These are phyloP conservation scores for Aptenodytes patagonicus DNA, from an alignment of 2,113 vertebrate species.

Conservation along the genomic window DNA sequence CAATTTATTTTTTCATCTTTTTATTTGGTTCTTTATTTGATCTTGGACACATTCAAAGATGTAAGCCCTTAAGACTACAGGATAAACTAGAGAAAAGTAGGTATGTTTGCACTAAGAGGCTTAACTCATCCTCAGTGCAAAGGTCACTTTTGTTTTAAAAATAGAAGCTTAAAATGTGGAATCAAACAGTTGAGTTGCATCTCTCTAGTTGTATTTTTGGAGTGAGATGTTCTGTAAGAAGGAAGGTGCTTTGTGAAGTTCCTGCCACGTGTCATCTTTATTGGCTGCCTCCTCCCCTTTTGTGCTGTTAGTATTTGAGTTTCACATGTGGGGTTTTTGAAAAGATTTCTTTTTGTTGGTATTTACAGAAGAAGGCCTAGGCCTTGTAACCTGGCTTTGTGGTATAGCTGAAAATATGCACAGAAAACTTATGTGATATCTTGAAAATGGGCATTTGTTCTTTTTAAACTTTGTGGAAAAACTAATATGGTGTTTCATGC, in stretches of 20 bases:
- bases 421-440: background rate
- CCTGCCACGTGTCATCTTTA: background rate
- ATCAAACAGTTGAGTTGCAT: background rate
- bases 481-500: background rate
- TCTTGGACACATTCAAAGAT: conserved; percentile 31
- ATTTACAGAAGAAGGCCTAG: background rate
- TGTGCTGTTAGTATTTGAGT: background rate
- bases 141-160: conserved; percentile 61
- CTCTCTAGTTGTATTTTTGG: background rate
- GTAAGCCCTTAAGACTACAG: conserved; percentile 57
- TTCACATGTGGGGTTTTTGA: fast-evolving
- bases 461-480: background rate
- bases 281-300: background rate
- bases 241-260: background rate
- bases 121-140: conserved; percentile 43
- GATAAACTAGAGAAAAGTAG: conserved; percentile 59
- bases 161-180: conserved; percentile 42
- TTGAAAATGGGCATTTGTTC: background rate
- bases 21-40: conserved; percentile 47
- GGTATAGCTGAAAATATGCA: background rate
- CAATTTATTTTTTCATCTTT: conserved; percentile 10
- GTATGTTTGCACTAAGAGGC: conserved; percentile 52
- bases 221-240: background rate
- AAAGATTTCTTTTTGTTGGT: background rate
- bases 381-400: background rate